A percentile compares a stretch with the other conserved stretches of the same genome.
phyloP scores from a whole-genome alignment of 2,113 vertebrate genomes.

The Equus przewalskii region DNA sequence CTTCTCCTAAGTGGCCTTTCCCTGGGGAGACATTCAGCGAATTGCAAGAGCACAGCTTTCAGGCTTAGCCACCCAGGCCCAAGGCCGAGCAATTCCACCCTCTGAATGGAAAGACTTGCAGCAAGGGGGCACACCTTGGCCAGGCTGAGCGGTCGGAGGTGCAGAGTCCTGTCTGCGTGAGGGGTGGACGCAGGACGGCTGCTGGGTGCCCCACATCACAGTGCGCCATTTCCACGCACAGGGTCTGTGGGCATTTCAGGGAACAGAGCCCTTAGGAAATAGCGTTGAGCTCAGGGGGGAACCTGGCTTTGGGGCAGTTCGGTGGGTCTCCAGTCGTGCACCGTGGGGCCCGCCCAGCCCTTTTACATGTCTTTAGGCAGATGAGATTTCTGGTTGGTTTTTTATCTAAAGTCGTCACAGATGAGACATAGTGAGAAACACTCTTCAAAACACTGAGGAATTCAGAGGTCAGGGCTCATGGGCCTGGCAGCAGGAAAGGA shows the following conservation, averaged over 20 bases:
- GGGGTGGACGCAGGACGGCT: background rate
- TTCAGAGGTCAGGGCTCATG: background rate
- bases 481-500: background rate
- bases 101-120: background rate
- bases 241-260: background rate
- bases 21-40: background rate
- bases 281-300: background rate
- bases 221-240: rapidly evolving
- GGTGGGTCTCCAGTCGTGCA: background rate
- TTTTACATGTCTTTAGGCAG: background rate
- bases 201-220: background rate
- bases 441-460: background rate
- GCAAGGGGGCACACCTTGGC: background rate
- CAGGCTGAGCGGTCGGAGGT: background rate
- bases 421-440: background rate
- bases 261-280: background rate
- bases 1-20: background rate
- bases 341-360: background rate
- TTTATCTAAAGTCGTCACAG: background rate
- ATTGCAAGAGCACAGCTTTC: background rate
- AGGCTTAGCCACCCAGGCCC: background rate
- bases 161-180: background rate
- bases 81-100: background rate
- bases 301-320: background rate
- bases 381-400: background rate